These are phyloP conservation scores for Oxytorus armatus DNA, from an alignment of 2,888 invertebrate genomes.

Conservation along the genomic window DNA sequence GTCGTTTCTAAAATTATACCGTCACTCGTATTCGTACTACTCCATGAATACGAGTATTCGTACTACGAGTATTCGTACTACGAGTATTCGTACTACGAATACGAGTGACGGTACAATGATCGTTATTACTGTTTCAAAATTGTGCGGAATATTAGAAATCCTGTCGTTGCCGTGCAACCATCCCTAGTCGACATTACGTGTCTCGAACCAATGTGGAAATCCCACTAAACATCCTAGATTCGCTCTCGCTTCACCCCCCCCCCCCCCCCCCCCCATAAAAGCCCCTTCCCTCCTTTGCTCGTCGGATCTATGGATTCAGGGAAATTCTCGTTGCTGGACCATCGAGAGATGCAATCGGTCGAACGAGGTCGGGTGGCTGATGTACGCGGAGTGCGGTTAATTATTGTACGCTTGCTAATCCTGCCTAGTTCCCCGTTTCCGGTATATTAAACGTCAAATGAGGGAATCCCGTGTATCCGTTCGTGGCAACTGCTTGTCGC, in stretches of 20 bases:
- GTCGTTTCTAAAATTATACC: no score
- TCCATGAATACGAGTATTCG: no score
- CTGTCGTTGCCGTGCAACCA: neutral
- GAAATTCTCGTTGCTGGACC: conserved; percentile 26
- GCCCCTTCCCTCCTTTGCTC: conserved; percentile 8
- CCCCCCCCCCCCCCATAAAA: no score
- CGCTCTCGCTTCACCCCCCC: neutral
- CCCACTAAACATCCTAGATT: neutral
- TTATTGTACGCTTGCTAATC: conserved; percentile 67
- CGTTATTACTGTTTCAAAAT: conserved; percentile 51
- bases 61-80: no score
- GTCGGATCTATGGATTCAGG: conserved; percentile 53
- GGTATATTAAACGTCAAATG: conserved; percentile 30
- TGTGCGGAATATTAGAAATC: conserved; percentile 28
- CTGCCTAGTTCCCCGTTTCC: conserved; percentile 47
- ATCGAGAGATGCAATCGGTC: conserved; percentile 35
- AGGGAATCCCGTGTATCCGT: conserved; percentile 24
- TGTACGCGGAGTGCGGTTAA: conserved; percentile 62
- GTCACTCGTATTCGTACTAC: no score
- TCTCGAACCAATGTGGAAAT: neutral
- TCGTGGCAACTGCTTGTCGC: conserved; percentile 13
- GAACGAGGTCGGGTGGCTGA: conserved; percentile 31
- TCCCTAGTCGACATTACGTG: neutral
- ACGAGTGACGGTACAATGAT: conserved; percentile 12
- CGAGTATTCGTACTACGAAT: no score